Base-by-base conservation (phyloP, 2,888 invertebrate species). In the Eustalomyia histrio region DNA sequence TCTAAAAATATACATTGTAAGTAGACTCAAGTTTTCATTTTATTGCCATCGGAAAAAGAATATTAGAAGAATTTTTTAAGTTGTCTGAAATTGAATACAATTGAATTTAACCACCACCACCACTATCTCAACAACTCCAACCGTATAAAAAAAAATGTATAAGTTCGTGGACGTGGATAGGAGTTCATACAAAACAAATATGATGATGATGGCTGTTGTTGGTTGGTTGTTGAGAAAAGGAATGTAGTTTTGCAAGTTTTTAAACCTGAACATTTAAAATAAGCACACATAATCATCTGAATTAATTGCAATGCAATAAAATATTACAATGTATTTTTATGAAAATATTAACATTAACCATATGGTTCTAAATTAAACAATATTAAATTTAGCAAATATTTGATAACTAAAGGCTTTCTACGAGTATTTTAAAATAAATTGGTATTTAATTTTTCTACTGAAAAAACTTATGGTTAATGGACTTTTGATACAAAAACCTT, bases 211-310 rank as follows among this genome's bases (percentile, higher is more conserved):
- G 7, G 10, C 52, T 29, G 58, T 4, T 33, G 17, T n/a, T 39
- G 24, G 57, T 8, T 12, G 29, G 79, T 84, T 79, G 75, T 79
- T 10, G 12, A 39, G 39, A 60, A 79, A 83, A 84, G 88, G 87
- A 87, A 87, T 87, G 87, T 83, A 82, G 87, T 87, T 85, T 84
- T 86, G 85, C 87, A 84, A 88, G 87, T 87, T 86, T 85, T 83
- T 79, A 83, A 39, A 81, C n/a, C 33, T 39, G 21, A 57, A 61
- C 29, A 21, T 50, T 29, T n/a, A 16, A 57, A 76, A 81, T 75
- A 78, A 75, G 55, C 18, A 64, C 24, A 29, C 1, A 43, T 9
- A 47, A 64, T 35, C 3, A 53, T 16, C 39, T n/a, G 29, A 55
- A 57, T 53, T 55, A 55, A 55, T 67, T 33, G 18, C 29, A 61